Evolutionary conservation across 2,888 invertebrate genomes (phyloP).

Genomic region (Acanthosepion pharaonis): DNA sequence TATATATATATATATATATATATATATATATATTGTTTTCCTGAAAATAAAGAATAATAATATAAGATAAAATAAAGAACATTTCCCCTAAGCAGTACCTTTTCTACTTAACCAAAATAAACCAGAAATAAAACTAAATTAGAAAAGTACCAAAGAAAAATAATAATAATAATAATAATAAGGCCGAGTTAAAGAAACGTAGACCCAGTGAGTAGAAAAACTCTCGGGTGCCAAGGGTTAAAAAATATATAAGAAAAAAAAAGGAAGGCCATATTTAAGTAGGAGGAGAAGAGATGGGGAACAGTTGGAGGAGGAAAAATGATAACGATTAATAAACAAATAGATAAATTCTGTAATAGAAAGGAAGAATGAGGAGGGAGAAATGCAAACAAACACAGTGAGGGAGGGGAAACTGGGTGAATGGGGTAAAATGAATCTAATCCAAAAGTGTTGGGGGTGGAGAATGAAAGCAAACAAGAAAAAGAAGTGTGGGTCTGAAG

Average conservation of each 20-base stretch:
- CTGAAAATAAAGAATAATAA: too few species aligned
- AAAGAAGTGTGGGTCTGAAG: neutral
- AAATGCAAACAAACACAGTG: neutral
- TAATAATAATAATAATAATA: too few species aligned
- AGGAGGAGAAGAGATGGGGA: too few species aligned
- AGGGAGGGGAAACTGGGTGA: neutral
- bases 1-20: neutral
- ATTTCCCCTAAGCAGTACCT: too few species aligned
- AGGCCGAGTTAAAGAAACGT: neutral
- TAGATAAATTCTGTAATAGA: neutral
- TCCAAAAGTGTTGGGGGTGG: neutral
- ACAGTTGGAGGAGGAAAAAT: neutral
- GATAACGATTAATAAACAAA: neutral
- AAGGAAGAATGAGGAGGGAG: neutral
- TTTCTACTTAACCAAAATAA: too few species aligned
- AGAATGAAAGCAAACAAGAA: neutral
- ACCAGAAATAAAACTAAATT: too few species aligned
- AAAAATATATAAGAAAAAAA: neutral
- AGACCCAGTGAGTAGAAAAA: neutral
- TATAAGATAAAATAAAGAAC: too few species aligned
- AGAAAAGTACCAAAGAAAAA: too few species aligned
- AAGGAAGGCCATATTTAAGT: too few species aligned
- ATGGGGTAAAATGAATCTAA: neutral
- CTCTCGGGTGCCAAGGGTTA: neutral
- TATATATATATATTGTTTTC: neutral